Evolutionary conservation across 2,888 invertebrate species (phyloP).

Genomic region (Blera fallax): DNA sequence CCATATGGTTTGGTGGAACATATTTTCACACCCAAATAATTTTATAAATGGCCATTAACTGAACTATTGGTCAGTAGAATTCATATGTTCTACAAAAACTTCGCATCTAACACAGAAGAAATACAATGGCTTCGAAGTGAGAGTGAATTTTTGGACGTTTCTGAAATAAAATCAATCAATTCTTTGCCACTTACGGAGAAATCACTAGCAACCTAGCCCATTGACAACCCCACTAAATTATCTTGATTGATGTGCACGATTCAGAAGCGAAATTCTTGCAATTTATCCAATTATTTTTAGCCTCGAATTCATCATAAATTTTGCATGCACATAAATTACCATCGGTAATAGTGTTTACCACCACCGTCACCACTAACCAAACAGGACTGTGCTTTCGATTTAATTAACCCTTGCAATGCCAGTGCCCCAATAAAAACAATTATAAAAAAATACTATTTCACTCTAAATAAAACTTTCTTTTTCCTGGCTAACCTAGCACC

Average conservation of each 20-base stretch:
- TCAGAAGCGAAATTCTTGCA: not conserved
- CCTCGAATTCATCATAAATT: constrained; percentile 38
- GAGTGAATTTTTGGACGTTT: too few relatives aligned
- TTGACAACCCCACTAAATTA: not conserved
- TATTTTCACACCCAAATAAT: too few relatives aligned
- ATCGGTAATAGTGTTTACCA: not conserved
- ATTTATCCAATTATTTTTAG: constrained; percentile 24
- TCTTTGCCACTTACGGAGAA: not conserved
- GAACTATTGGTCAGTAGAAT: too few relatives aligned
- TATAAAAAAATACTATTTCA: constrained; percentile 38
- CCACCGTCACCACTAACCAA: not conserved
- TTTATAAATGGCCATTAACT: too few relatives aligned
- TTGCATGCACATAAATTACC: constrained; percentile 19
- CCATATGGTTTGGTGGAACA: too few relatives aligned
- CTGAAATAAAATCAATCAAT: too few relatives aligned
- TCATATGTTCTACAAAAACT: too few relatives aligned
- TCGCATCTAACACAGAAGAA: too few relatives aligned
- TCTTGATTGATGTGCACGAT: constrained; percentile 37
- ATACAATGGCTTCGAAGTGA: too few relatives aligned
- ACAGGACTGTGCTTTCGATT: constrained; percentile 38
- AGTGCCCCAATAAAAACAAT: constrained; percentile 33
- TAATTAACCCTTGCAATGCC: constrained; percentile 61
- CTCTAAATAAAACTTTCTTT: constrained; percentile 64
- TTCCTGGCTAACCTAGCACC: constrained; percentile 22
- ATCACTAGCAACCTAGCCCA: not conserved